Evolutionary conservation across 1,140 invertebrate species (phyloP), one percentile per base, ranked within the genome.

Genomic region (Cotesia typhae): DNA sequence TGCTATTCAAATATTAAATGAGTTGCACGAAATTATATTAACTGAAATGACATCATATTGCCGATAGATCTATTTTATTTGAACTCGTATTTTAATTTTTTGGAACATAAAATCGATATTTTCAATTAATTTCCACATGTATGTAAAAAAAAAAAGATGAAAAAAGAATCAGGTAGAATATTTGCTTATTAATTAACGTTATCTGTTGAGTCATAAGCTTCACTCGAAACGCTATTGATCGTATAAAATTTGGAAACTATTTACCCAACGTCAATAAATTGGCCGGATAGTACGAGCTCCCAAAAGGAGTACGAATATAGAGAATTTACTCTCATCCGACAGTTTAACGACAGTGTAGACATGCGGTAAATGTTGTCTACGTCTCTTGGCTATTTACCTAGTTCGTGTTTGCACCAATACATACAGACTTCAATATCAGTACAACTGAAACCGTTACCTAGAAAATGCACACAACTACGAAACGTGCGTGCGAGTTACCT

Each of bases 261-360:
- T 70, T 71, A 55, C 35, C 20, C 36, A 74, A 68, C 61, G 68
- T 65, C 68, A 61, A 74, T 74, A 74, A 74, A 74, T 74, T 70
- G 55, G 61, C 53, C 53, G 70, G 73, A 70, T 68, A 69, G 55
- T 69, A 36, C 20, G 53, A 47, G 51, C 53, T 57, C 12, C 53
- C 20, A 57, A 17, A 57, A 57, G 20, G 53, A 20, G 53, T 57
- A 14, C 53, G 41, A 47, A 47, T 47, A 47, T 47, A 47, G 41
- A 47, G 41, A 47, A 47, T 47, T 47, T 47, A 47, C 41, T 47
- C 41, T 47, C 41, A 47, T 47, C 41, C 41, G 41, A 47, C 41
- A 47, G 41, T 47, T 61, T 35, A 20, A 6, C 41, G 47, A 66
- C 47, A 66, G 10, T 68, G 53, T 57, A 57, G 52, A 68, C 20